phyloP scores from a whole-genome alignment of 2,113 vertebrate genomes.

The Pagrus major region DNA sequence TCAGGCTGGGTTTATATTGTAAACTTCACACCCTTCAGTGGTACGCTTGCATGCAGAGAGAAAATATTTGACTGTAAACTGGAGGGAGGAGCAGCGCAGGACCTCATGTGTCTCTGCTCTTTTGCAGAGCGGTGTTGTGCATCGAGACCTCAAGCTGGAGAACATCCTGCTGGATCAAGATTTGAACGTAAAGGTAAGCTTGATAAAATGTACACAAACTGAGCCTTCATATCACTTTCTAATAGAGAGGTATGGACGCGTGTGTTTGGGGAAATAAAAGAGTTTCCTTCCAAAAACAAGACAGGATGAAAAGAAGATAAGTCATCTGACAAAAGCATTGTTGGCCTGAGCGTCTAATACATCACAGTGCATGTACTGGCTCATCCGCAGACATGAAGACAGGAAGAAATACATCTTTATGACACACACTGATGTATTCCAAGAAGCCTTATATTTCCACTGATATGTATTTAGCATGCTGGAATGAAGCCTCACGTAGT shows the following conservation, averaged over 20 bases:
- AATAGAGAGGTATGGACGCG: too few species aligned
- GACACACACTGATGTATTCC: not conserved
- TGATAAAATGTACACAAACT: not conserved
- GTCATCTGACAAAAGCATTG: not conserved
- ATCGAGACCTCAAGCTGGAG: constrained; percentile 88
- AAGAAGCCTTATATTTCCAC: constrained; percentile 15
- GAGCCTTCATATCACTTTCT: not conserved
- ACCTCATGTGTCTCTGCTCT: constrained; percentile 43
- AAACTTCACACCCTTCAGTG: constrained; percentile 2
- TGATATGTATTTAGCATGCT: constrained; percentile 19
- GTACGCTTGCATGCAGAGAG: not conserved
- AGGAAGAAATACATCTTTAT: not conserved
- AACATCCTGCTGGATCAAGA: constrained; percentile 87
- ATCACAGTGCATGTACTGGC: not conserved
- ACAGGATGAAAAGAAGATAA: not conserved
- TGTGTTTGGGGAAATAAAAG: not conserved
- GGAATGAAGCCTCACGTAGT: not conserved
- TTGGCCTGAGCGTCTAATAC: constrained; percentile 11
- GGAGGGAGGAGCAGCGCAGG: not conserved
- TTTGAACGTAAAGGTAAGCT: constrained; percentile 84
- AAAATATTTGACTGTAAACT: not conserved
- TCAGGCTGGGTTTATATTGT: constrained; percentile 10
- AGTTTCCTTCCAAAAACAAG: not conserved
- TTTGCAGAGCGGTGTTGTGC: constrained; percentile 84
- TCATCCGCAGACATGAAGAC: not conserved